Evolutionary conservation across 2,888 invertebrate species (phyloP), one percentile per base, ranked within the genome.

Genomic region (Elaeidobius kamerunicus): DNA sequence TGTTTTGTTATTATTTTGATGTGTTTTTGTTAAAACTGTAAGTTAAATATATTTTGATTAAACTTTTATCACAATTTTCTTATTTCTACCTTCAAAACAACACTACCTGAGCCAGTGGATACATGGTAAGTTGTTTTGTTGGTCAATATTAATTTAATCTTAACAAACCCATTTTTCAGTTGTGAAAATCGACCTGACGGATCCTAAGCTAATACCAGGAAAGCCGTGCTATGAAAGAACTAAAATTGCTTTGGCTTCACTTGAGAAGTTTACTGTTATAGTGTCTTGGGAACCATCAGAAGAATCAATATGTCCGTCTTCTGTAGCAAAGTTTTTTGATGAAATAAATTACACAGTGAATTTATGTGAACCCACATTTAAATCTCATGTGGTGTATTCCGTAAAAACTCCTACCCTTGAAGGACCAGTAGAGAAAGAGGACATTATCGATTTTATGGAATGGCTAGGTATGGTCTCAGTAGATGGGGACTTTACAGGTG

Each of bases 291-390:
- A 77, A 60, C 76, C 81, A 43, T 74, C 75, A 56, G 67, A 67
- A 11, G 65, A 69, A 43, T 67, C 66, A 12, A 56, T 80, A 17
- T 82, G 81, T 59, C 78, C 81, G 38, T 82, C 82, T n/a, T 81
- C 82, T 1, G 60, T 79, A 35, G 81, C 81, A 9, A 76, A 78
- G 58, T 82, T 79, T 72, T 78, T 82, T 60, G 55, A 69, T 32
- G 69, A 73, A 58, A 67, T 64, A 42, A 73, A 75, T 4, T 77
- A 76, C 59, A 59, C 63, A 3, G 74, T 79, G 2, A 69, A 71
- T 49, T 58, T 75, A 20, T 78, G 77, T 61, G 65, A 66, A 34
- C 75, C 78, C 23, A 69, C 67, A 48, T 67, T 71, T 42, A 62
- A 59, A 23, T 64, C 67, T 12, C 69, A 67, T 36, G 65, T 63